Evolutionary conservation across 2,888 invertebrate species (phyloP).

Genomic region (Gortyna flavago): DNA sequence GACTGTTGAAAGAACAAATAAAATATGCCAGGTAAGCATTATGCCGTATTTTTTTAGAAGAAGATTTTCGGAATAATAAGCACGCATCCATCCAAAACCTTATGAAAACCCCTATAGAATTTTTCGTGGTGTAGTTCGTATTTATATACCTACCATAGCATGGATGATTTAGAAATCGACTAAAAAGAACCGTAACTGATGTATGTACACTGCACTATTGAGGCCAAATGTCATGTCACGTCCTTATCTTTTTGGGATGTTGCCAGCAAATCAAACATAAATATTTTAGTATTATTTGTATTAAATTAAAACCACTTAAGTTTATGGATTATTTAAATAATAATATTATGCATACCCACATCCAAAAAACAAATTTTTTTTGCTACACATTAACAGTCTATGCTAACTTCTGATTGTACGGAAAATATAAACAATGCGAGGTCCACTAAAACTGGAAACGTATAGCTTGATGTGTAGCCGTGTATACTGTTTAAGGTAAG

Average conservation of each 20-base stretch:
- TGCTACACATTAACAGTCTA: too few relatives aligned
- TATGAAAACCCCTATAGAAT: not conserved
- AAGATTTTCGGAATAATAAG: not conserved
- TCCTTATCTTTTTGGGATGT: conserved; percentile 35
- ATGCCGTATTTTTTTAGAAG: not conserved
- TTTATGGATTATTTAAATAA: not conserved
- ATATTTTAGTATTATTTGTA: not conserved
- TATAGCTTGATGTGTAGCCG: too few relatives aligned
- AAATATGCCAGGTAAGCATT: conserved; percentile 86
- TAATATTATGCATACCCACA: too few relatives aligned
- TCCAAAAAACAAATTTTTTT: too few relatives aligned
- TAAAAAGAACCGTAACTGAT: conserved; percentile 49
- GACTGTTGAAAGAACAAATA: conserved; percentile 82
- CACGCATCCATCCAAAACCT: not conserved
- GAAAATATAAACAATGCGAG: too few relatives aligned
- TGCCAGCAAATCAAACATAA: conserved; percentile 27
- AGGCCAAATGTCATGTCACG: conserved; percentile 46
- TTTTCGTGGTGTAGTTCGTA: not conserved
- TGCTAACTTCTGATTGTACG: too few relatives aligned
- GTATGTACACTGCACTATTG: not conserved
- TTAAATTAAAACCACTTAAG: not conserved
- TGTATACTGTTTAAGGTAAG: too few relatives aligned
- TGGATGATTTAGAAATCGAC: conserved; percentile 36
- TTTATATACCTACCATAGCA: too few relatives aligned
- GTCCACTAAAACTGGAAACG: too few relatives aligned